A percentile compares a stretch with the other conserved stretches of the same genome.
These are phyloP conservation scores for Parauchenoglanis ngamensis DNA, from an alignment of 2,797 vertebrate genomes.

Conservation along the genomic window DNA sequence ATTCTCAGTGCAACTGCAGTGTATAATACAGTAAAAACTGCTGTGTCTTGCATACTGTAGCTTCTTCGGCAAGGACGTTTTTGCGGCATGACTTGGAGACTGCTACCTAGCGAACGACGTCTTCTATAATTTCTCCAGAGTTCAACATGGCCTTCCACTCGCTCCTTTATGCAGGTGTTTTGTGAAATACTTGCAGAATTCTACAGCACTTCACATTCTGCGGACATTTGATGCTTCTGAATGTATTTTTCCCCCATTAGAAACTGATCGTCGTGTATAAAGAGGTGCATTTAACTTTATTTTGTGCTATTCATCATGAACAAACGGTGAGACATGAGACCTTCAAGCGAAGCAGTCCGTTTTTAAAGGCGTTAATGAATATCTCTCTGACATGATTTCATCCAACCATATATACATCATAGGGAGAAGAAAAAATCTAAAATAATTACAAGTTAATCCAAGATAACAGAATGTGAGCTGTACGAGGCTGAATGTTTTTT, in stretches of 20 bases:
- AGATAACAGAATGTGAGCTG: neutral
- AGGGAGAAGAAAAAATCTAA: neutral
- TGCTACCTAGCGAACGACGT: neutral
- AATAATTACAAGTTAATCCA: neutral
- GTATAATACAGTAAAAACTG: neutral
- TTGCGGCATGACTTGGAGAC: neutral
- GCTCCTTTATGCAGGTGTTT: neutral
- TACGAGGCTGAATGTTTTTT: neutral
- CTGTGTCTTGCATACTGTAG: neutral
- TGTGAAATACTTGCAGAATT: neutral
- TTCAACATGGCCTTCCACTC: neutral
- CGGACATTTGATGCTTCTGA: neutral
- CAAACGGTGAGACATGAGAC: neutral
- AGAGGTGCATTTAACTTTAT: neutral
- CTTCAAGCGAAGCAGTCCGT: neutral
- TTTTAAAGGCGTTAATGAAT: neutral
- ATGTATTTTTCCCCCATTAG: too few species aligned
- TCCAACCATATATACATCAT: neutral
- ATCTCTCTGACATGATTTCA: neutral
- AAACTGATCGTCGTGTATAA: neutral
- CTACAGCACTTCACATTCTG: too few species aligned
- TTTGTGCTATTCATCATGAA: neutral
- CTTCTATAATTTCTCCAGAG: neutral
- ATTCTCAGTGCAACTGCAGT: slow-evolving; percentile 9
- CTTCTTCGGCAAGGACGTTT: neutral